Evolutionary conservation across 2,113 vertebrate genomes (phyloP).

Genomic region (Crotalus tigris): DNA sequence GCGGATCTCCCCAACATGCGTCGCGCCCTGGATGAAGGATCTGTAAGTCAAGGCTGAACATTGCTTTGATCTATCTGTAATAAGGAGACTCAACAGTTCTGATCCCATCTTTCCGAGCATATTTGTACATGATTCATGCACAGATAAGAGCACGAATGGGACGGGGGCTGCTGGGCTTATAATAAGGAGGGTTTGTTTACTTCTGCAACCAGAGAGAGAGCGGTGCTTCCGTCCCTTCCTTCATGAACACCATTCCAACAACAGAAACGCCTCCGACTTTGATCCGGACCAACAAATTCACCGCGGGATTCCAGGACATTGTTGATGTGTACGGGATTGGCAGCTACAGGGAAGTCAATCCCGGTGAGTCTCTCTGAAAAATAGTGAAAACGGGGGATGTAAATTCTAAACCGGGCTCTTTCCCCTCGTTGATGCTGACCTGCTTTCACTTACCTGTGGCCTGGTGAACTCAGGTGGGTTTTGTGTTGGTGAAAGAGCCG

Average conservation of each 20-base stretch:
- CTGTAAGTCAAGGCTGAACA: conserved; percentile 72
- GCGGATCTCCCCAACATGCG: conserved; percentile 80
- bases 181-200: neutral
- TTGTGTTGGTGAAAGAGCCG: neutral
- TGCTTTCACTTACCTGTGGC: neutral
- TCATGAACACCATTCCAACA: conserved; percentile 92
- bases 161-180: neutral
- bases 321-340: conserved; percentile 96
- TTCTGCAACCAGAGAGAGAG: conserved; percentile 81
- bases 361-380: conserved; percentile 72
- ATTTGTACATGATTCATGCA: too few species aligned
- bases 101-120: too few species aligned
- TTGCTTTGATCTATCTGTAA: too few species aligned
- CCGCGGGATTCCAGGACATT: conserved; percentile 94
- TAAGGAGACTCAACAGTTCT: too few species aligned
- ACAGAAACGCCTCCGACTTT: conserved; percentile 89
- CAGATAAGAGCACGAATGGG: too few species aligned
- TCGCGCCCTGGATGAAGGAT: conserved; percentile 86
- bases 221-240: conserved; percentile 86
- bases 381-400: neutral
- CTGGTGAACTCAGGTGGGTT: neutral
- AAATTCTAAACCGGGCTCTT: neutral
- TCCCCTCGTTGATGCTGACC: neutral
- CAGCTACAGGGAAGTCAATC: conserved; percentile 92
- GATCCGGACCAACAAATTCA: conserved; percentile 95